Evolutionary conservation across 2,888 invertebrate species (phyloP).

Genomic region (Oxycera nigricornis): DNA sequence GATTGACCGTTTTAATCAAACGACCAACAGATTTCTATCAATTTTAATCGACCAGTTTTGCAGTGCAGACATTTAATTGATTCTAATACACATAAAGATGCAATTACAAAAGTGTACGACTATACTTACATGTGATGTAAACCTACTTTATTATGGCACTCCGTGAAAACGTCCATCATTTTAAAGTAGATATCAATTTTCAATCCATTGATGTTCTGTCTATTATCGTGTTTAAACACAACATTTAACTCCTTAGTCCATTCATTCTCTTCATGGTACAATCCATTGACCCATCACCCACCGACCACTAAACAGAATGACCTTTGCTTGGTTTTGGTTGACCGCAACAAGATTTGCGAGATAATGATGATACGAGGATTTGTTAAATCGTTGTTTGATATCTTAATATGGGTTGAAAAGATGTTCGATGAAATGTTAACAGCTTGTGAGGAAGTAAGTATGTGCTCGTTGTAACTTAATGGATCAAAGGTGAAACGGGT

Average conservation of each 20-base stretch:
- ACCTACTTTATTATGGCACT: too few relatives aligned
- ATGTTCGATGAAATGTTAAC: too few relatives aligned
- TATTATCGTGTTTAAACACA: not conserved
- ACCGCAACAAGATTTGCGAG: not conserved
- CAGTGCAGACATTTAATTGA: too few relatives aligned
- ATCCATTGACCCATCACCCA: slow-evolving; percentile 7
- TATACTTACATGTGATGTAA: too few relatives aligned
- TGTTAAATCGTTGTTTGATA: not conserved
- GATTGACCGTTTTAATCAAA: too few relatives aligned
- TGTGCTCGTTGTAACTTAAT: too few relatives aligned
- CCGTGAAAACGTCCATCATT: not conserved
- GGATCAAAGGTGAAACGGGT: too few relatives aligned
- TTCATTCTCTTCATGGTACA: not conserved
- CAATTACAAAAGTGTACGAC: too few relatives aligned
- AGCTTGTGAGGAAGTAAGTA: too few relatives aligned
- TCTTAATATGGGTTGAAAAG: not conserved
- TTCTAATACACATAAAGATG: too few relatives aligned
- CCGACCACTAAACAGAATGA: slow-evolving; percentile 4
- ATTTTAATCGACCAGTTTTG: too few relatives aligned
- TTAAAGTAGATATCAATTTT: not conserved
- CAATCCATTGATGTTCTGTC: slow-evolving; percentile 1
- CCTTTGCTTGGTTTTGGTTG: not conserved
- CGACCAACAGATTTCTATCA: too few relatives aligned
- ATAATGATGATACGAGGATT: not conserved
- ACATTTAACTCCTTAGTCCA: not conserved